A percentile compares a stretch with the other conserved stretches of the same genome.
Evolutionary conservation across 2,888 invertebrate species (phyloP).

Genomic region (Agonopterix arenella): DNA sequence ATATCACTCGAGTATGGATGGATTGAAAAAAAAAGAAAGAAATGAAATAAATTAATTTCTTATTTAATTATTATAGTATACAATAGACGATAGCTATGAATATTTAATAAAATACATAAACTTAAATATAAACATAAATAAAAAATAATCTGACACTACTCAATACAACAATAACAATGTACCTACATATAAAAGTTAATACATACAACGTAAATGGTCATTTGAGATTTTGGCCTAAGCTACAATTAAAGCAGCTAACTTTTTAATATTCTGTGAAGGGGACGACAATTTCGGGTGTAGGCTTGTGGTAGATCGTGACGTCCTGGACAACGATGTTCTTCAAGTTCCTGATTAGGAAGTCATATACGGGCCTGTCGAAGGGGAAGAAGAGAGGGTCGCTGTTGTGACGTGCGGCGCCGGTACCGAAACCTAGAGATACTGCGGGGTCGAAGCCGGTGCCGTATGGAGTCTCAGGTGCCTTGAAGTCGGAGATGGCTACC

Average conservation of each 20-base stretch:
- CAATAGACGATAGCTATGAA: neutral
- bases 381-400: constrained; percentile 75
- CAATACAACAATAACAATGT: too few relatives aligned
- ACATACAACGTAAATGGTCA: too few relatives aligned
- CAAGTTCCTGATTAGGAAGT: constrained; percentile 43
- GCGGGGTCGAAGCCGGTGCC: constrained; percentile 61
- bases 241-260: neutral
- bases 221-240: too few relatives aligned
- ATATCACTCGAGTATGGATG: too few relatives aligned
- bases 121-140: neutral
- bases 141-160: neutral
- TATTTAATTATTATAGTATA: neutral
- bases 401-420: constrained; percentile 59
- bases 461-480: constrained; percentile 50
- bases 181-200: too few relatives aligned
- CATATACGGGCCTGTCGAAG: constrained; percentile 67
- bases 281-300: constrained; percentile 44
- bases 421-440: constrained; percentile 66
- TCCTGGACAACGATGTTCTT: constrained; percentile 70
- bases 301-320: constrained; percentile 72
- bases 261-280: constrained; percentile 28
- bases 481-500: constrained; percentile 76
- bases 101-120: neutral
- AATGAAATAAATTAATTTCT: neutral
- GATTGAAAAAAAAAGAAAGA: too few relatives aligned